These are phyloP conservation scores for Lampropteryx suffumata DNA, from an alignment of 2,888 invertebrate genomes.

Conservation along the genomic window DNA sequence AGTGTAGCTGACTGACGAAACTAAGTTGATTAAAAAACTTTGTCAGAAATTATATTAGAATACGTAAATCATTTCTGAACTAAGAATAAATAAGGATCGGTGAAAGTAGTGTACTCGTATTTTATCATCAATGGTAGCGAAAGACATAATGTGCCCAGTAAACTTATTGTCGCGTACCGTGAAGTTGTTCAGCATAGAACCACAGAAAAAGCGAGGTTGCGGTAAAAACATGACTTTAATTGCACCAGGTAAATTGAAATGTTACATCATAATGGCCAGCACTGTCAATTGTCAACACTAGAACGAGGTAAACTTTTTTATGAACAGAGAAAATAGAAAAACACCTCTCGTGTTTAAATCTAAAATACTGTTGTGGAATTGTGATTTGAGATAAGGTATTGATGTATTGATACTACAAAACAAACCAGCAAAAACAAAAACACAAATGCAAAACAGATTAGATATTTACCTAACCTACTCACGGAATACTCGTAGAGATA, in stretches of 20 bases:
- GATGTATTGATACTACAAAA: too few relatives aligned
- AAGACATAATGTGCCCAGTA: conserved; percentile 36
- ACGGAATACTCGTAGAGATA: too few relatives aligned
- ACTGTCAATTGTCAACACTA: conserved; percentile 9
- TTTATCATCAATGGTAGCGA: conserved; percentile 27
- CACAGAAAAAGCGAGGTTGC: conserved; percentile 34
- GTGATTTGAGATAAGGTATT: too few relatives aligned
- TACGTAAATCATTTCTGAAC: conserved; percentile 10
- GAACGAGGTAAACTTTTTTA: conserved; percentile 6
- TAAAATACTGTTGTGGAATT: too few relatives aligned
- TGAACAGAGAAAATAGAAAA: neutral
- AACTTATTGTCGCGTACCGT: conserved; percentile 51
- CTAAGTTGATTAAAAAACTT: too few relatives aligned
- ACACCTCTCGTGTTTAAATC: too few relatives aligned
- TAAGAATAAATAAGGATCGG: conserved; percentile 33
- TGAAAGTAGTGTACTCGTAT: conserved; percentile 43
- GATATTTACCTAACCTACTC: too few relatives aligned
- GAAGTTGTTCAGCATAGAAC: conserved; percentile 42
- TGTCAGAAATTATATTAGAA: too few relatives aligned
- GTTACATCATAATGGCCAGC: conserved; percentile 18
- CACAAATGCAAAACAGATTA: too few relatives aligned
- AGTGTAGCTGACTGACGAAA: too few relatives aligned
- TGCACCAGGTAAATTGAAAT: conserved; percentile 23
- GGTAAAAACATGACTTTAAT: conserved; percentile 33
- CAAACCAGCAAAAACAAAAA: too few relatives aligned